Evolutionary conservation across 2,888 invertebrate species (phyloP).

Genomic region (Eristalis tenax): DNA sequence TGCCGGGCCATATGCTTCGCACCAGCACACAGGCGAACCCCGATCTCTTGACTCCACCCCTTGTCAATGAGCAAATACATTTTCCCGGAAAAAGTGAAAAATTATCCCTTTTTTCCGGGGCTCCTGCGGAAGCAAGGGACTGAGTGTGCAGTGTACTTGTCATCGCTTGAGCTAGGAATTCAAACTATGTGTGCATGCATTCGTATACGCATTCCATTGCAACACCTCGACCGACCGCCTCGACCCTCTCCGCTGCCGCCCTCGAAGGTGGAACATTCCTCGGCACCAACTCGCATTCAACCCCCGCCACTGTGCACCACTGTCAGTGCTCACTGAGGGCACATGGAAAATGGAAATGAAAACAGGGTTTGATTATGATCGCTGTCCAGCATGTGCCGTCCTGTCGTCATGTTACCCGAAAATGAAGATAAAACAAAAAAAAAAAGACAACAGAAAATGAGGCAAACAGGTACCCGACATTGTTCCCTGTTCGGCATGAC

Average conservation of each 20-base stretch:
- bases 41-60: neutral
- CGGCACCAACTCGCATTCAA: neutral
- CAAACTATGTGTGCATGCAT: slow-evolving; percentile 3
- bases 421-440: neutral
- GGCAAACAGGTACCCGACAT: neutral
- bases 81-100: neutral
- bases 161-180: neutral
- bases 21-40: neutral
- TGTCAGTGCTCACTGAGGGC: neutral
- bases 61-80: neutral
- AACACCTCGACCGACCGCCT: neutral
- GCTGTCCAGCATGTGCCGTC: slow-evolving; percentile 3
- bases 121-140: neutral
- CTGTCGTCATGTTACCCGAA: neutral
- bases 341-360: neutral
- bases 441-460: neutral
- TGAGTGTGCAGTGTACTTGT: neutral
- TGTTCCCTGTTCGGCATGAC: neutral
- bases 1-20: neutral
- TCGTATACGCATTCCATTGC: slow-evolving; percentile 4
- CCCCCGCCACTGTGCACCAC: neutral
- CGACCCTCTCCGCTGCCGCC: neutral
- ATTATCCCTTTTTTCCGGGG: neutral
- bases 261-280: neutral
- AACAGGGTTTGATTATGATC: slow-evolving; percentile 8